Base-by-base conservation (phyloP, 2,113 vertebrate species). In the Zapornia atra region DNA sequence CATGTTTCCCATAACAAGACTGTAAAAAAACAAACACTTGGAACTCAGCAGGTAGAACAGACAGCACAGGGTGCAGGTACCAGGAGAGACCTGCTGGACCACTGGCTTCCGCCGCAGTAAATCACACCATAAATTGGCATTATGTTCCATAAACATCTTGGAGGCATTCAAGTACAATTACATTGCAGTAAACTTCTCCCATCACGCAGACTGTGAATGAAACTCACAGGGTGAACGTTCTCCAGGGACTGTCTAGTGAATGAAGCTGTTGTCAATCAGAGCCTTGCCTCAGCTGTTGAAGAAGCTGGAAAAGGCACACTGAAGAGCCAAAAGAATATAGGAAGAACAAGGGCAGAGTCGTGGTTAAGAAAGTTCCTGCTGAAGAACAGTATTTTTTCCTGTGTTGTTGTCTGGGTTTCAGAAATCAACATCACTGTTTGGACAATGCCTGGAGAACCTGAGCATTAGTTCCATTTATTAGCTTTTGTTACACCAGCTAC, bases 401-500 rank as follows among this genome's bases (percentile, higher is more conserved):
- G 36, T 33, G 28, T 40, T 33, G 28, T 24, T 65, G 60, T 63
- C 82, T 44, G 69, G 44, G 63, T 86, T 90, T 76, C 79, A 93
- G 82, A 93, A 94, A 86, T 54, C 63, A 79, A 29, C 29, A 20
- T 77, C 51, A 56, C 40, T 38, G 88, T 81, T 82, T 54, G 40
- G 56, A 87, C 54, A 84, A 64, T 11, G 8, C 65, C 66, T 66
- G 5, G 1, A 72, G 78, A 89, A 64, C 10, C 44, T 53, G 44
- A 83, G 56, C 69, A 88, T 92, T 69, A 46, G n/a, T 86, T 79
- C 53, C 24, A 64, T 93, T 81, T 84, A 85, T 88, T 80, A 88
- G 51, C 51, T 34, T 85, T 61, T 79, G 54, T 84, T 82, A 84
- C 24, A 15, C 28, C 36, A 82, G 54, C 26, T 64, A 77, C 46